A percentile compares a stretch with the other conserved stretches of the same genome.
These are phyloP conservation scores for Elanus axillaris DNA, from an alignment of 2,113 vertebrate genomes.

Conservation along the genomic window DNA sequence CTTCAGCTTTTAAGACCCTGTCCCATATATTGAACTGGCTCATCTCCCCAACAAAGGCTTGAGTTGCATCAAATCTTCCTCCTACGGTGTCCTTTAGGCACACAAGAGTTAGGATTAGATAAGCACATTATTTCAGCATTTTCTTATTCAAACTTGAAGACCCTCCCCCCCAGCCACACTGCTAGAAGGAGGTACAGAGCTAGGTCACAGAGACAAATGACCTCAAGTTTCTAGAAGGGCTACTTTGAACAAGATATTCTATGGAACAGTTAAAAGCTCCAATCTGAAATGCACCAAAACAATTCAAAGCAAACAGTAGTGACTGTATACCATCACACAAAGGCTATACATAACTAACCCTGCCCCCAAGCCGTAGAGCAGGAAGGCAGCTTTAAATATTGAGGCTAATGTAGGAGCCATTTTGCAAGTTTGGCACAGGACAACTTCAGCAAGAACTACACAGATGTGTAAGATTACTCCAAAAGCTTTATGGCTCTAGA, in stretches of 20 bases:
- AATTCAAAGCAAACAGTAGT: neutral
- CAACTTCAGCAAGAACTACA: neutral
- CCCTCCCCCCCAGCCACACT: neutral
- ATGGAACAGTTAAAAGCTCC: neutral
- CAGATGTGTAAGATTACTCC: neutral
- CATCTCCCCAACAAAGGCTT: slow-evolving; percentile 97
- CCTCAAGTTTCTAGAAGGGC: neutral
- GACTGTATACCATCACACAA: neutral
- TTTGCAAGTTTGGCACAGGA: neutral
- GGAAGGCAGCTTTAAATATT: neutral
- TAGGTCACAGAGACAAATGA: neutral
- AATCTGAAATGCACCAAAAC: neutral
- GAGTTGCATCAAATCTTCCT: slow-evolving; percentile 94
- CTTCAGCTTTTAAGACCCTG: slow-evolving; percentile 87
- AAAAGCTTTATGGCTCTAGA: neutral
- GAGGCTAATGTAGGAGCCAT: neutral
- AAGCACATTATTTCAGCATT: neutral
- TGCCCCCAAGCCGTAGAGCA: neutral
- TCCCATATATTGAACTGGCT: slow-evolving; percentile 99
- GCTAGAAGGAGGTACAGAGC: neutral
- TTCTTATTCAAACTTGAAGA: neutral
- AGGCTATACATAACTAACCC: neutral
- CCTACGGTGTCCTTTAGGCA: slow-evolving; percentile 88
- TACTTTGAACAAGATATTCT: neutral
- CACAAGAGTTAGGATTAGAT: neutral